Evolutionary conservation across 2,113 vertebrate genomes (phyloP).

Genomic region (Ginglymostoma cirratum): DNA sequence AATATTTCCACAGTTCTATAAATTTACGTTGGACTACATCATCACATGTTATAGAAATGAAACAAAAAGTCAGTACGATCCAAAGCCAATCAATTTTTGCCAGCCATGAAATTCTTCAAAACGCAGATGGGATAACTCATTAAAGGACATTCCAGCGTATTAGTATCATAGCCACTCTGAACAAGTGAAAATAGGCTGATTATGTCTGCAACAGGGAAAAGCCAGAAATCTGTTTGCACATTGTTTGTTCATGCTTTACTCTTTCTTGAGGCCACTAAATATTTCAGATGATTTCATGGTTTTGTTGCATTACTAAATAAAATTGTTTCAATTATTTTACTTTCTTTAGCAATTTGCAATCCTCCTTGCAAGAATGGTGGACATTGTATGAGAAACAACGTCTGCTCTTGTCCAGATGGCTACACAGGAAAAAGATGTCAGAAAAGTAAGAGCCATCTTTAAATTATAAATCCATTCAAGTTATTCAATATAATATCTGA

Average conservation of each 20-base stretch:
- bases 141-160: not conserved
- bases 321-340: constrained; percentile 15
- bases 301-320: not conserved
- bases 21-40: not conserved
- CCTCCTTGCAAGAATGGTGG: constrained; percentile 86
- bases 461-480: constrained; percentile 5
- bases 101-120: not conserved
- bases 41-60: not conserved
- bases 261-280: not conserved
- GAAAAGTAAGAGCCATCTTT: constrained; percentile 64
- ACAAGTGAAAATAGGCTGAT: not conserved
- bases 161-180: not conserved
- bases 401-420: constrained; percentile 74
- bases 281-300: not conserved
- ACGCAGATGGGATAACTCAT: not conserved
- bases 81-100: not conserved
- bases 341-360: constrained; percentile 72
- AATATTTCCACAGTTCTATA: not conserved
- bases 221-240: not conserved
- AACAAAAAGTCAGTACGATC: not conserved
- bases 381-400: constrained; percentile 77
- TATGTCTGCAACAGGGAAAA: not conserved
- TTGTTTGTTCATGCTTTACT: not conserved
- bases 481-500: not conserved
- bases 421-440: constrained; percentile 79